Base-by-base conservation (phyloP, 2,797 vertebrate species). In the Melanotaenia boesemani region DNA sequence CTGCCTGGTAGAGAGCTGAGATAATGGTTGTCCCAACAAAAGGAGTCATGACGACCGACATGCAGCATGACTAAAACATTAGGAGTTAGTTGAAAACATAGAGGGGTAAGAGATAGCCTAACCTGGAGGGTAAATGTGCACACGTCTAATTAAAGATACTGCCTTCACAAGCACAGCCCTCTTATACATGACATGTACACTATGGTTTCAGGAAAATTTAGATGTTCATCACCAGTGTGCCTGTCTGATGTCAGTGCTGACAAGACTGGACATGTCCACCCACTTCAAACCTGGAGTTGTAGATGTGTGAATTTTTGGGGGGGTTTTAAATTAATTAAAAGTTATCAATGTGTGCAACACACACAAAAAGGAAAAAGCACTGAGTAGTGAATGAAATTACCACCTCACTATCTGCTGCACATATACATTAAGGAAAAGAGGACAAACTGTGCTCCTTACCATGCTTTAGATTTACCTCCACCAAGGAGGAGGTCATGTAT, bases 11-110 rank as follows among this genome's bases (percentile, higher is more conserved):
- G 36, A 55, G 61, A 44, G n/a, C 62, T 39, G 55, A 68, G 63
- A 86, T 32, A 70, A 73, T 36, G 50, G 67, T 73, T 61, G 83
- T 80, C 80, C 48, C 26, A 76, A 86, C 72, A 77, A 88, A 36
- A 65, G 82, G 72, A 58, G 73, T 67, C 73, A 76, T 79, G 78
- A 64, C 62, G 15, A 87, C 73, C 74, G 81, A 74, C 36, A 26
- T 34, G 70, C 59, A 6, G 55, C 78, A 77, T 83, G 63, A 84
- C 78, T 88, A 74, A 83, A 87, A 76, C 77, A 86, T 82, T 77
- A 82, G 76, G 39, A 62, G 70, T 10, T 0, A 18, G 5, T 56
- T 75, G 85, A 72, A 81, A 81, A 78, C 56, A 0, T 3, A 1
- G 32, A 71, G 39, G 65, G 66, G 74, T 74, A 81, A 81, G 67